Evolutionary conservation across 2,797 vertebrate genomes (phyloP), one percentile per base, ranked within the genome.

Genomic region (Clarias fuscus): DNA sequence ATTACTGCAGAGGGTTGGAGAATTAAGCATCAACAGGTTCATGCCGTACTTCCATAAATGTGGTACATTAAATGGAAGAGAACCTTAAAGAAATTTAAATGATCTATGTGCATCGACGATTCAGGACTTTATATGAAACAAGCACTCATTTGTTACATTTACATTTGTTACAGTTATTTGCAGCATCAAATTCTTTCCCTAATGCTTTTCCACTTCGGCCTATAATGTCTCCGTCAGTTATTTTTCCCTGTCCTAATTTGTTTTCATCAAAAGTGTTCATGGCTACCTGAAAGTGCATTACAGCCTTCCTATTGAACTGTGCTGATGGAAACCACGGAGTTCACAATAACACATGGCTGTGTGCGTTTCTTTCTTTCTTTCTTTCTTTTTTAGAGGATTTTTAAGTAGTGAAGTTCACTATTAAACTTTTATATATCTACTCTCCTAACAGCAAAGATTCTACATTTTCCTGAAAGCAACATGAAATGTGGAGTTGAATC

Each of bases 251-350:
- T 94, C 92, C 92, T 94, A 95, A 95, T 95, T 95, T 95, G 93
- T 95, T 95, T 95, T 94, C 93, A 95, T 95, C 94, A 94, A 93
- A 95, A 93, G 94, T 93, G 94, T 95, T 96, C 94, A 95, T 94
- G 92, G 94, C 93, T 91, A 94, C 92, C 92, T 93, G 93, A 92
- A 94, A 93, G 92, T 94, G 93, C 93, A 94, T 95, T 94, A 95
- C 93, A 94, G 94, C 93, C 93, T 95, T 92, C 90, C 93, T 92
- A 94, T 93, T 87, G 90, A 93, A 94, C 92, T 93, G 88, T 94
- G 92, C 90, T 92, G 93, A 93, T 92, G 92, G 93, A 95, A 95
- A 95, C 94, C 92, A 95, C 92, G 91, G 88, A 92, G 90, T 91
- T 92, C 92, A 92, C 94, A 93, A 95, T 95, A 93, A 93, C 92